Percentiles rank a stretch among this genome's conserved stretches.
These are phyloP conservation scores for Hyppa rectilinea DNA, from an alignment of 2,888 invertebrate species.

Conservation along the genomic window DNA sequence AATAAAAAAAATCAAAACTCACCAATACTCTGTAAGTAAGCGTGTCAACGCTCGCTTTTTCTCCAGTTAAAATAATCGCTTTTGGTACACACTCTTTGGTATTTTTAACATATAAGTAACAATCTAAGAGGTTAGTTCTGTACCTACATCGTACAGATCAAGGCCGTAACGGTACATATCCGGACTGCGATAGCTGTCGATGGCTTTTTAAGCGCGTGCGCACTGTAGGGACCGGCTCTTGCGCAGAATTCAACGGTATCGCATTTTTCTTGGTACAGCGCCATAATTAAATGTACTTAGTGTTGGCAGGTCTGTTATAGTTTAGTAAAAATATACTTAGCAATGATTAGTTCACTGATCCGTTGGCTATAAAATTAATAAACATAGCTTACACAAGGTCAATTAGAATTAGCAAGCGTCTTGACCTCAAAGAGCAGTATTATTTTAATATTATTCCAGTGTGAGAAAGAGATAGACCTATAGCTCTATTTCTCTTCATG, in stretches of 20 bases:
- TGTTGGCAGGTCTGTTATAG: neutral
- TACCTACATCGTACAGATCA: conserved; percentile 49
- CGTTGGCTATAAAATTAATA: too few relatives aligned
- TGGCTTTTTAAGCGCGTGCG: conserved; percentile 66
- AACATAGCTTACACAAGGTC: too few relatives aligned
- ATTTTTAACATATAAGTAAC: neutral
- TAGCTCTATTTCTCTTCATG: too few relatives aligned
- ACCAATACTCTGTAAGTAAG: neutral
- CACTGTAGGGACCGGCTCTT: conserved; percentile 47
- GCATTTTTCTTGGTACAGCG: conserved; percentile 47
- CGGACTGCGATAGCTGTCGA: conserved; percentile 54
- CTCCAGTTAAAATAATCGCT: neutral
- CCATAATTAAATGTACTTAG: conserved; percentile 6
- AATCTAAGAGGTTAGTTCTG: conserved; percentile 10
- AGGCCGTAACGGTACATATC: conserved; percentile 65
- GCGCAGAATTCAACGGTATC: conserved; percentile 62
- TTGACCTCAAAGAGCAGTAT: too few relatives aligned
- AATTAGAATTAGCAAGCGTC: too few relatives aligned
- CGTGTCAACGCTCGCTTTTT: neutral
- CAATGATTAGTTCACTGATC: neutral
- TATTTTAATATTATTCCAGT: too few relatives aligned
- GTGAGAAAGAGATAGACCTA: too few relatives aligned
- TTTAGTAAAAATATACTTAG: neutral
- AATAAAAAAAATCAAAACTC: neutral
- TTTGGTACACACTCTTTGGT: neutral